Evolutionary conservation across 2,888 invertebrate genomes (phyloP), one percentile per base, ranked within the genome.

Genomic region (Tipula lateralis): DNA sequence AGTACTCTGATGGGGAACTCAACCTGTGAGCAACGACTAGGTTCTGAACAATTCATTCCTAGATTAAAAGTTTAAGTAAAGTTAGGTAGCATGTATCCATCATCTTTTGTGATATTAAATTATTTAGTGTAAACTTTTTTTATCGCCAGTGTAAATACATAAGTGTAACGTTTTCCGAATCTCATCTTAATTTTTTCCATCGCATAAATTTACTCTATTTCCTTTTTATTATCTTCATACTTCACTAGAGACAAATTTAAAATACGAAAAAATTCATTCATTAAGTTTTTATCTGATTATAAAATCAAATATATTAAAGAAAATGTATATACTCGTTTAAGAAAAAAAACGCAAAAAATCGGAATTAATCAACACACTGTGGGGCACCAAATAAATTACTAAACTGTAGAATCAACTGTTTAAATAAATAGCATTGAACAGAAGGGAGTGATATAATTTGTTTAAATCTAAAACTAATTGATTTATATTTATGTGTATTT

Each of bases 221-320:
- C 66, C 9, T 66, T 66, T 66, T 66, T 66, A 24, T 66, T 66
- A 24, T 19, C 7, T 24, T 19, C 9, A 1, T 24, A 66, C 66
- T 24, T 66, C 24, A 66, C 66, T 66, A 66, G 66, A 66, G 24
- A 9, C 12, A 66, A 24, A 24, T 66, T 19, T 44, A 24, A 66
- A 66, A 24, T 66, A 66, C 1, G 16, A 44, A 19, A 66, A 66
- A 66, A 24, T 66, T 66, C 66, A 66, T 66, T 66, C 66, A 66
- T 66, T 66, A 24, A 24, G 66, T 1, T 66, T 66, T 66, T 66
- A 66, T 66, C 66, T 24, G 24, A 66, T 24, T 66, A 24, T 24
- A 66, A 66, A 66, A 66, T 66, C 66, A 66, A 66, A 66, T 66
- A 66, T 66, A 66, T 66, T 66, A 66, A 66, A 66, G 66, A 66